Conservation (phyloP, 2,113 vertebrate genomes). For the Drymodes brunneopygia region DNA sequence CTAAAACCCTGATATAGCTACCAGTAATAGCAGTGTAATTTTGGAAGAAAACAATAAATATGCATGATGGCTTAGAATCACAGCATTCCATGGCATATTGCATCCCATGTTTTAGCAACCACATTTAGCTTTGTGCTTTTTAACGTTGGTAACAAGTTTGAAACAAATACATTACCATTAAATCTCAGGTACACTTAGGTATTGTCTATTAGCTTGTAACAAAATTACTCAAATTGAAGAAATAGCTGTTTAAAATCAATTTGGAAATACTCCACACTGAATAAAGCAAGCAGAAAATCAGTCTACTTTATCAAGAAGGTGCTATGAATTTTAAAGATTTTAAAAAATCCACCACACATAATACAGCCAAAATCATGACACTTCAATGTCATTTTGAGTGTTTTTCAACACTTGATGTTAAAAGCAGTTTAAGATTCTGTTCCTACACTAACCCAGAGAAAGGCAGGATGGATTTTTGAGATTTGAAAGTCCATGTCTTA, state of each 20-base stretch:
- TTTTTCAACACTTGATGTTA: slow-evolving; percentile 59
- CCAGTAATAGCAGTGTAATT: background rate
- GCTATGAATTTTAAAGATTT: slow-evolving; percentile 73
- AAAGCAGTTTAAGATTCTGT: slow-evolving; percentile 57
- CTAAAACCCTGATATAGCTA: background rate
- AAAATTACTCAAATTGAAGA: slow-evolving; percentile 74
- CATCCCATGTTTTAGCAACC: slow-evolving; percentile 53
- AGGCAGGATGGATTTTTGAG: slow-evolving; percentile 15
- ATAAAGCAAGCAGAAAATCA: slow-evolving; percentile 73
- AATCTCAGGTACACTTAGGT: slow-evolving; percentile 50
- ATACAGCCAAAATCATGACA: slow-evolving; percentile 67
- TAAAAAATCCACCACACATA: slow-evolving; percentile 18
- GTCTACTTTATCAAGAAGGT: slow-evolving; percentile 73
- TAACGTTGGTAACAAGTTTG: slow-evolving; percentile 45
- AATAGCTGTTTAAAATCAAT: slow-evolving; percentile 71
- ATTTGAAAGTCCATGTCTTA: background rate
- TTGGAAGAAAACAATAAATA: slow-evolving; percentile 57
- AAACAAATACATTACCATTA: slow-evolving; percentile 66
- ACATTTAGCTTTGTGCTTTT: slow-evolving; percentile 64
- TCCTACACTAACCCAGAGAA: slow-evolving; percentile 41
- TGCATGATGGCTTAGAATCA: slow-evolving; percentile 48
- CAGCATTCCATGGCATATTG: background rate
- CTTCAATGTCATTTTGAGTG: slow-evolving; percentile 71
- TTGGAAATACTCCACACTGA: slow-evolving; percentile 67
- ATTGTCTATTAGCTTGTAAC: slow-evolving; percentile 60